A percentile compares a stretch with the other conserved stretches of the same genome.
phyloP scores from a whole-genome alignment of 2,797 vertebrate species.

The Catostomus latipinnis region DNA sequence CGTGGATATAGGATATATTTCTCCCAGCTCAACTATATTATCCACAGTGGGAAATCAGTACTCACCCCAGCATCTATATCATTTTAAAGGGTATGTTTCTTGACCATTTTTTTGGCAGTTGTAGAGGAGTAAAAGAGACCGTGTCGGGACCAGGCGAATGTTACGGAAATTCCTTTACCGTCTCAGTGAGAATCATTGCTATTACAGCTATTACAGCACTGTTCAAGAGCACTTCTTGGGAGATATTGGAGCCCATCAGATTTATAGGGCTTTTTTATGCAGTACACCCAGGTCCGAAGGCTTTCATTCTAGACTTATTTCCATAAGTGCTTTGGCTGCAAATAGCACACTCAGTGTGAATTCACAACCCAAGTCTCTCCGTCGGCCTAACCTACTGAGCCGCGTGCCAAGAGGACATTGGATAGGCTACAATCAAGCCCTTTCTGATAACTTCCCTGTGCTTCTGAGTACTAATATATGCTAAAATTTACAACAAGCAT shows the following conservation, averaged over 20 bases:
- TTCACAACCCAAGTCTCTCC: constrained; percentile 32
- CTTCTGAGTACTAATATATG: constrained; percentile 6
- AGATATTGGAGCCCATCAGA: constrained; percentile 58
- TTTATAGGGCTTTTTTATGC: constrained; percentile 61
- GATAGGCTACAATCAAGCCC: constrained; percentile 40
- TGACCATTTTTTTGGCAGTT: constrained; percentile 52
- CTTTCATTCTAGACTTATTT: constrained; percentile 59
- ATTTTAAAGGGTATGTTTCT: constrained; percentile 54
- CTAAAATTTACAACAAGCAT: neutral
- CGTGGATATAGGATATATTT: constrained; percentile 77
- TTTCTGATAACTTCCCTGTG: constrained; percentile 28
- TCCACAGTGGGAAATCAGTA: constrained; percentile 77
- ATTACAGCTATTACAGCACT: constrained; percentile 53
- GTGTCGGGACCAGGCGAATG: constrained; percentile 45
- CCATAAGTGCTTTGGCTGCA: constrained; percentile 59
- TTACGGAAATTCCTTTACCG: constrained; percentile 39
- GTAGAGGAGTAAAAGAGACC: constrained; percentile 42
- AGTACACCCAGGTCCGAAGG: constrained; percentile 52
- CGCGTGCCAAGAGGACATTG: constrained; percentile 48
- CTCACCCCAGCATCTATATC: constrained; percentile 71
- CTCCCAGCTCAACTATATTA: constrained; percentile 73
- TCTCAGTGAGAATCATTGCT: constrained; percentile 47
- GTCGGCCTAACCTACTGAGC: constrained; percentile 13
- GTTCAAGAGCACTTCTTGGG: constrained; percentile 59
- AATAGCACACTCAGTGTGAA: constrained; percentile 56